Percentiles rank a stretch among this genome's conserved stretches.
Conservation (phyloP, 1,140 invertebrate genomes). For the Drosophila willistoni region DNA sequence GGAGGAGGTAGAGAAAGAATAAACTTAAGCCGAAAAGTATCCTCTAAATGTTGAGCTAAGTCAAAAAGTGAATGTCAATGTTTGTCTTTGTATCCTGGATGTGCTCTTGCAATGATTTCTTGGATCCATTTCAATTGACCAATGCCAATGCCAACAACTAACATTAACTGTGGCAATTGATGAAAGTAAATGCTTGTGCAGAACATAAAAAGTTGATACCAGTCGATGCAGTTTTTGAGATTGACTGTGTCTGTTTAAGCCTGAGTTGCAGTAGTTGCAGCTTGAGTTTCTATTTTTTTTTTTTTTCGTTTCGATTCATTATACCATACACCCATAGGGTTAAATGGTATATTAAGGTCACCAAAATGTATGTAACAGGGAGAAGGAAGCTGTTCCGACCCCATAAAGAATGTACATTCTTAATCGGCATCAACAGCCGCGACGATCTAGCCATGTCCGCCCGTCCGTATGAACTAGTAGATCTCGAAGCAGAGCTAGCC, state of each 20-base stretch:
- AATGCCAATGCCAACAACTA: slow-evolving; percentile 16
- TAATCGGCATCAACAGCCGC: too few relatives aligned
- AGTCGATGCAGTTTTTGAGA: slow-evolving; percentile 7
- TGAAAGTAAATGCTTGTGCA: slow-evolving; percentile 62
- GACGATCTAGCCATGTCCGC: too few relatives aligned
- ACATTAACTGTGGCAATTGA: slow-evolving; percentile 38
- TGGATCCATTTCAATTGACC: slow-evolving; percentile 31
- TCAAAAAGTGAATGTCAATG: slow-evolving; percentile 47
- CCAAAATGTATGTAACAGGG: too few relatives aligned
- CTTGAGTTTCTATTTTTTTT: slow-evolving; percentile 46
- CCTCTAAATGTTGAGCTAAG: slow-evolving; percentile 17
- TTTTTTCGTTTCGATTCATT: background rate
- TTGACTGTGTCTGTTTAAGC: slow-evolving; percentile 9
- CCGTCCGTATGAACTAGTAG: too few relatives aligned
- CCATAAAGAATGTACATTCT: too few relatives aligned
- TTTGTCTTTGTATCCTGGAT: slow-evolving; percentile 22
- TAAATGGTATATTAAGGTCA: too few relatives aligned
- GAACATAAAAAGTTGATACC: slow-evolving; percentile 58
- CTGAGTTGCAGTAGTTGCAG: slow-evolving; percentile 8
- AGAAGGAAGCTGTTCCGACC: too few relatives aligned
- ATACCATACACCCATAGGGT: too few relatives aligned
- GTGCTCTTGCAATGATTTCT: slow-evolving; percentile 30
- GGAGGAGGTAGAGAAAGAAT: background rate
- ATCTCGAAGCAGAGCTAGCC: too few relatives aligned
- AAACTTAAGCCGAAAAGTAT: slow-evolving; percentile 23